Percentiles rank a stretch among this genome's conserved stretches.
Evolutionary conservation across 2,113 vertebrate genomes (phyloP).

Genomic region (Cathartes aura): DNA sequence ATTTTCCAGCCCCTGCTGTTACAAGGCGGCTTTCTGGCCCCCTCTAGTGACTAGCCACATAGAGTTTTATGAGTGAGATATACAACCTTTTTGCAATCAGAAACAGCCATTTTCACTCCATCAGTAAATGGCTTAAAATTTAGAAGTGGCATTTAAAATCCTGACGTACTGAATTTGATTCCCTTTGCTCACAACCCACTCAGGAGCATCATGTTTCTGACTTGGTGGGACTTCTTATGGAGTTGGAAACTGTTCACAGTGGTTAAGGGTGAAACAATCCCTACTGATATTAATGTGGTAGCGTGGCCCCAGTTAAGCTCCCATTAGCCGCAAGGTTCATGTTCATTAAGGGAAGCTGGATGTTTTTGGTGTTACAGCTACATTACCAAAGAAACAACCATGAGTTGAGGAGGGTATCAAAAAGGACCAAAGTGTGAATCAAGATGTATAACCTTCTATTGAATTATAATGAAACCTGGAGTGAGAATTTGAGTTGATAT

Average conservation of each 20-base stretch:
- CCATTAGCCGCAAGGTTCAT: not conserved
- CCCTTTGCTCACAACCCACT: not conserved
- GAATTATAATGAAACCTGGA: not conserved
- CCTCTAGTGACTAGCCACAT: constrained; percentile 29
- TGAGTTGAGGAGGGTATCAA: not conserved
- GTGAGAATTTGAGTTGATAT: not conserved
- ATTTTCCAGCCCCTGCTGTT: not conserved
- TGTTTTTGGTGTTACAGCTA: not conserved
- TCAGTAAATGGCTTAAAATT: not conserved
- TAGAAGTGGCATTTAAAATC: not conserved
- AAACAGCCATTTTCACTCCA: not conserved
- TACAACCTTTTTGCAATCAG: not conserved
- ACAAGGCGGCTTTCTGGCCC: constrained; percentile 25
- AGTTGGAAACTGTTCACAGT: not conserved
- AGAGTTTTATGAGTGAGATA: not conserved
- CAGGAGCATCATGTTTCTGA: not conserved
- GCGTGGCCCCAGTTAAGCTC: not conserved
- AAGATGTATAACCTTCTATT: not conserved
- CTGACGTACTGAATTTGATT: not conserved
- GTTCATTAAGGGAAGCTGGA: not conserved
- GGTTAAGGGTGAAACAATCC: not conserved
- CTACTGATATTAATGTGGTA: not conserved
- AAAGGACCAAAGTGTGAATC: not conserved
- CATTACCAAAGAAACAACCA: not conserved
- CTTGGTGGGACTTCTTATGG: not conserved